Evolutionary conservation across 2,888 invertebrate genomes (phyloP), one percentile per base, ranked within the genome.

Genomic region (Colletes collaris): DNA sequence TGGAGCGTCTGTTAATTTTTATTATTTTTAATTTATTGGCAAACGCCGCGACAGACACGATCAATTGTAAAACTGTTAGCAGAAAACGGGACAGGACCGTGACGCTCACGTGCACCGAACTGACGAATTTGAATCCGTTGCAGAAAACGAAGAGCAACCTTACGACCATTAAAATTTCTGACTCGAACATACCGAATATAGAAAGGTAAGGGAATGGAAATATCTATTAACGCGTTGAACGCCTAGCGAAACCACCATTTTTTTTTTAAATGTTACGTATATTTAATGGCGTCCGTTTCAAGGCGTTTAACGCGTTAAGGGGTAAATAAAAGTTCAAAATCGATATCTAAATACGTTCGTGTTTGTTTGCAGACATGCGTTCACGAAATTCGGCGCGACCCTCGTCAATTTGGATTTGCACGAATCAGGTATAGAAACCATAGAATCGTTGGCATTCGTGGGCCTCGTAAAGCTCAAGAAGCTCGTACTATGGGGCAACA

Each of bases 401-500:
- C 76, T 92, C 5, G 44, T 76, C 59, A 80, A 62, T 2, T 40
- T 91, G 46, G 86, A 90, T 59, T 62, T 92, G 4, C 90, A 89
- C 58, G 71, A 81, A 19, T 87, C 87, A 4, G 86, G 86, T 0
- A 87, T 91, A 63, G 60, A 82, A 65, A 69, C 71, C 0, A 86
- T 90, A n/a, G 87, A 91, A 13, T n/a, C 72, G 6, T 40, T 82
- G 4, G 90, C 88, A 19, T 89, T 92, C 27, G 19, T 72, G 16
- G 87, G 87, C 40, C 85, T 92, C 6, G 71, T 69, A 2, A 82
- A 86, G 3, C 65, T 92, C 6, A 65, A 88, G 59, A 87, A 83
- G 55, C 80, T 92, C 62, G 76, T 88, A 16, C 88, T 92, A 6
- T 88, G 89, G 86, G 90, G 88, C 13, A 92, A 92, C 68, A 86